These are phyloP conservation scores for Cecropterus lyciades DNA, from an alignment of 1,140 invertebrate species.

Conservation along the genomic window DNA sequence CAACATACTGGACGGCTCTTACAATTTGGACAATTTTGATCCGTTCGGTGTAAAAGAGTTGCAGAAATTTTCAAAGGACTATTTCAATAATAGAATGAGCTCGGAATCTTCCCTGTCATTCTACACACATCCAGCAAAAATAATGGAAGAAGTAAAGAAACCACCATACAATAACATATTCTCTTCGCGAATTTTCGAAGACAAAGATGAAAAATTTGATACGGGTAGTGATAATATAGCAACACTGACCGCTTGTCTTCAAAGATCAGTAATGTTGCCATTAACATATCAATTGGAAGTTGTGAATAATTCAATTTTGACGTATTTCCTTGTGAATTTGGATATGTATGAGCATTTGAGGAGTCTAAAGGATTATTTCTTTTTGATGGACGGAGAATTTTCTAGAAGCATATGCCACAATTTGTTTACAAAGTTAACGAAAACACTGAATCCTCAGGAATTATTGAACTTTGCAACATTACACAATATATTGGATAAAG, in stretches of 20 bases:
- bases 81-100: conserved; percentile 64
- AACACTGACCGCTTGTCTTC: conserved; percentile 86
- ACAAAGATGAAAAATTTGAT: conserved; percentile 52
- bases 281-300: conserved; percentile 88
- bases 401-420: conserved; percentile 87
- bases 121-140: conserved; percentile 72
- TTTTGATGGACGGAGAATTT: conserved; percentile 91
- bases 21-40: conserved; percentile 75
- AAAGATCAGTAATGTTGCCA: conserved; percentile 88
- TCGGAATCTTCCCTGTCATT: conserved; percentile 48
- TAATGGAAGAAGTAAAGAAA: conserved; percentile 74
- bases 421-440: conserved; percentile 87
- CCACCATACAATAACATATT: conserved; percentile 75
- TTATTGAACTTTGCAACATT: conserved; percentile 88
- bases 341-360: conserved; percentile 88
- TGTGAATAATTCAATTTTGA: conserved; percentile 89
- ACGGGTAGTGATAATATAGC: conserved; percentile 78
- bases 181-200: conserved; percentile 51
- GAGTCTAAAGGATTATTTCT: conserved; percentile 89
- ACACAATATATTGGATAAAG: conserved; percentile 88
- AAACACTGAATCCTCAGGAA: conserved; percentile 86
- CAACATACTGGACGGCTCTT: conserved; percentile 71
- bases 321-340: conserved; percentile 87
- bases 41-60: conserved; percentile 74
- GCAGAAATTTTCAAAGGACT: conserved; percentile 56